Base-by-base conservation (phyloP, 2,888 invertebrate species). In the Ormyrus pomaceus region DNA sequence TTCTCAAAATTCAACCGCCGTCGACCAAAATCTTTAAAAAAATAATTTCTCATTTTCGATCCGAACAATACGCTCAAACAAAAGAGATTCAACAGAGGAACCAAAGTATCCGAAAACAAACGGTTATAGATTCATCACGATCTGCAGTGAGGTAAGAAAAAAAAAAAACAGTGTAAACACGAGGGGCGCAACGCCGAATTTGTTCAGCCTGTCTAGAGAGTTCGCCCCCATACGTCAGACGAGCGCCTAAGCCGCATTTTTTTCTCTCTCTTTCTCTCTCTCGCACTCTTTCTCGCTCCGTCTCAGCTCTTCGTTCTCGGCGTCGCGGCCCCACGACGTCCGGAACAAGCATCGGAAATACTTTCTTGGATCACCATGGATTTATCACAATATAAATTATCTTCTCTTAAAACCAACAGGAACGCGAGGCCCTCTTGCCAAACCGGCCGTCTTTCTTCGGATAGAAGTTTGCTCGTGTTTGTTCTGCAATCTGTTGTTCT, bases 331-430 rank as follows among this genome's bases (percentile, higher is more conserved):
- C 19, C 69, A 59, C 77, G 69, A 75, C 64, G 65, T 71, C 80
- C 69, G 74, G 81, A 81, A 81, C 81, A 83, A 84, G 82, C 83
- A 85, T 87, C 86, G 87, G 89, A 89, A 89, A 90, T 90, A 90
- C 90, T 90, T 90, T 90, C 90, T 89, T 89, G 87, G 88, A 90
- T 90, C 89, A 90, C 89, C 88, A 88, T 89, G 86, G 87, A 89
- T 89, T 90, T 90, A 90, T 90, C 90, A 90, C 90, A 90, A 90
- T 90, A 85, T 88, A 86, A 86, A 86, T 86, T 80, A 86, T 85
- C 84, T 86, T 72, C 46, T 58, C 80, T 72, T 55, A 75, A 71
- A 83, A 84, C 83, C 84, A 84, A 84, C 83, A 83, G 84, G 84
- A 85, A 83, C 83, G 84, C 82, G 80, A 83, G 82, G 83, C 83